A percentile compares a stretch with the other conserved stretches of the same genome.
Evolutionary conservation across 2,797 vertebrate genomes (phyloP).

Genomic region (Thunnus albacares): DNA sequence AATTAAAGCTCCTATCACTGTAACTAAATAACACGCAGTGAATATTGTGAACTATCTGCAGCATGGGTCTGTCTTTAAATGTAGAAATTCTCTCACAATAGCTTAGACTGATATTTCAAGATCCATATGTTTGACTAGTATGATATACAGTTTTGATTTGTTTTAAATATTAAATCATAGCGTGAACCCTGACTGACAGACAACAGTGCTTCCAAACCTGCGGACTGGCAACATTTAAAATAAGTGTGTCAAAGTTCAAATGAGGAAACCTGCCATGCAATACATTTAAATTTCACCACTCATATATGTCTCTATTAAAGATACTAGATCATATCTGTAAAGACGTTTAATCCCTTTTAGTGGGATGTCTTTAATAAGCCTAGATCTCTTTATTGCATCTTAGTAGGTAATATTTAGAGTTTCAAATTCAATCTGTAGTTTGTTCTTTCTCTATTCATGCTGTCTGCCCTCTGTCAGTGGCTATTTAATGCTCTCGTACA

Average conservation of each 20-base stretch:
- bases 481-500: background rate
- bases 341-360: conserved; percentile 47
- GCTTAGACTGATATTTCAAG: background rate
- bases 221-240: conserved; percentile 46
- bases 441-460: conserved; percentile 19
- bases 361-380: conserved; percentile 33
- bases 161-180: too few species aligned
- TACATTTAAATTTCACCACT: conserved; percentile 40
- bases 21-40: background rate
- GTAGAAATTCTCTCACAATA: background rate
- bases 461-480: background rate
- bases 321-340: conserved; percentile 30
- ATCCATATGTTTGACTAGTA: background rate
- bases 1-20: background rate
- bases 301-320: conserved; percentile 40
- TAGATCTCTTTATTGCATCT: conserved; percentile 24
- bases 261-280: conserved; percentile 28
- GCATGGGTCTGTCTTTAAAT: background rate
- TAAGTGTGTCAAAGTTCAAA: conserved; percentile 30
- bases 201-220: conserved; percentile 25
- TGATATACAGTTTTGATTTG: too few species aligned
- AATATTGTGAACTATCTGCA: background rate
- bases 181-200: conserved; percentile 21
- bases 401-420: conserved; percentile 22
- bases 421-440: conserved; percentile 25